Percentiles rank a stretch among this genome's conserved stretches.
phyloP scores from a whole-genome alignment of 2,888 invertebrate genomes.

The Koerneria pararmatus region DNA sequence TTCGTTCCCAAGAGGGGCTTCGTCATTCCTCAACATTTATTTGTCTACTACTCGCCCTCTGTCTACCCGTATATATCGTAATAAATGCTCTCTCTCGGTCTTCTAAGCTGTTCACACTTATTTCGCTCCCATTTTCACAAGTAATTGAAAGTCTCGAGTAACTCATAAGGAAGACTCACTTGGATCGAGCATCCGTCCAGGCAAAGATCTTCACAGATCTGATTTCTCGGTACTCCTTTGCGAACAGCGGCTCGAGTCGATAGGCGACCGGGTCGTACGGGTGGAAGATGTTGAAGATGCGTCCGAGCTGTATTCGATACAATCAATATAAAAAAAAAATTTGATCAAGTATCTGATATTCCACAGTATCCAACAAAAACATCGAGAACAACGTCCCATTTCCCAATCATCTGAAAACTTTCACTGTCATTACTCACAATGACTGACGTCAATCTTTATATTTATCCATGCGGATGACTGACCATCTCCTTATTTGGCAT shows the following conservation, averaged over 20 bases:
- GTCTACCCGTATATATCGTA: not conserved
- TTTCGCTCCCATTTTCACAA: no score
- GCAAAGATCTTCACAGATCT: slow-evolving; percentile 51
- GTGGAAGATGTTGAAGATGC: slow-evolving; percentile 56
- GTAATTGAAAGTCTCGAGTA: not conserved
- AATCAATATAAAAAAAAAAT: no score
- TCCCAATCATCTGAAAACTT: no score
- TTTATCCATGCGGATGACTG: not conserved
- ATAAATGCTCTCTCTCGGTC: not conserved
- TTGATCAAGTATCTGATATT: no score
- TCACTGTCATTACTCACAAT: no score
- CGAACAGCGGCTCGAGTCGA: slow-evolving; percentile 54
- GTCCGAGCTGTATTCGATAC: slow-evolving; percentile 31
- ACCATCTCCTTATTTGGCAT: slow-evolving; percentile 26
- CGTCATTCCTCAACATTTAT: not conserved
- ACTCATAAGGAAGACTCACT: slow-evolving; percentile 27
- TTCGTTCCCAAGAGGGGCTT: no score
- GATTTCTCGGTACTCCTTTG: slow-evolving; percentile 51
- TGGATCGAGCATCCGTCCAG: slow-evolving; percentile 27
- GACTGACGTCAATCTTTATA: not conserved
- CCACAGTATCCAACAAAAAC: no score
- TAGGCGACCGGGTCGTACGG: slow-evolving; percentile 56
- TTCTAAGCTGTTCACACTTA: not conserved
- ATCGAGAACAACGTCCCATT: no score
- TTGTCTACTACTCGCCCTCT: not conserved